Conservation (phyloP, 1,140 invertebrate species). For the Galleria mellonella region DNA sequence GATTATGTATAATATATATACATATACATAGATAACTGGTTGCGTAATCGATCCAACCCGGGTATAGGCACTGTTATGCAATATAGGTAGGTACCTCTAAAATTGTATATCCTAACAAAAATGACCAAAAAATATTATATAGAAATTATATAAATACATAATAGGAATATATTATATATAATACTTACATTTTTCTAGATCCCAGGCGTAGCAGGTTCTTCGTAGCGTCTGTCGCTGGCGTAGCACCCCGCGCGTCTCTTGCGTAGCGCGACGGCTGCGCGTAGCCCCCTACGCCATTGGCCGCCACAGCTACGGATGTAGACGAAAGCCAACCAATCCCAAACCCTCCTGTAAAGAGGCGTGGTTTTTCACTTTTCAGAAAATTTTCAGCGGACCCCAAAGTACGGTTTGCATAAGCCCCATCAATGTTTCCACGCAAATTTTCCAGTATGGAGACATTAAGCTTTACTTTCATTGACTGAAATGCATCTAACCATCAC, state of each 20-base stretch:
- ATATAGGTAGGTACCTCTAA: not conserved
- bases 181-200: conserved; percentile 68
- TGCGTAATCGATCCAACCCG: conserved; percentile 5
- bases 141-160: not conserved
- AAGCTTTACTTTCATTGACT: no score
- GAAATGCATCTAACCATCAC: no score
- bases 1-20: conserved; percentile 4
- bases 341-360: conserved; percentile 48
- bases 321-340: conserved; percentile 42
- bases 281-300: conserved; percentile 51
- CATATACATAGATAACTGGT: conserved; percentile 6
- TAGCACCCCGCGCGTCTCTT: conserved; percentile 57
- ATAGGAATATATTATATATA: conserved; percentile 2
- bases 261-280: conserved; percentile 58
- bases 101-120: not conserved
- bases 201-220: conserved; percentile 60
- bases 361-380: conserved; percentile 65
- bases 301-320: conserved; percentile 37
- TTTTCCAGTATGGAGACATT: no score
- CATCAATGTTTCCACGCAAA: conserved; percentile 10
- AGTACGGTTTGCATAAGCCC: conserved; percentile 38
- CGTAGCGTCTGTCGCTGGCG: conserved; percentile 26
- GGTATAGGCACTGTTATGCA: no score
- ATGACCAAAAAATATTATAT: not conserved
- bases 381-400: conserved; percentile 62